Percentiles rank a stretch among this genome's conserved stretches.
Evolutionary conservation across 2,888 invertebrate species (phyloP).

Genomic region (Sceliomorpha sp.): DNA sequence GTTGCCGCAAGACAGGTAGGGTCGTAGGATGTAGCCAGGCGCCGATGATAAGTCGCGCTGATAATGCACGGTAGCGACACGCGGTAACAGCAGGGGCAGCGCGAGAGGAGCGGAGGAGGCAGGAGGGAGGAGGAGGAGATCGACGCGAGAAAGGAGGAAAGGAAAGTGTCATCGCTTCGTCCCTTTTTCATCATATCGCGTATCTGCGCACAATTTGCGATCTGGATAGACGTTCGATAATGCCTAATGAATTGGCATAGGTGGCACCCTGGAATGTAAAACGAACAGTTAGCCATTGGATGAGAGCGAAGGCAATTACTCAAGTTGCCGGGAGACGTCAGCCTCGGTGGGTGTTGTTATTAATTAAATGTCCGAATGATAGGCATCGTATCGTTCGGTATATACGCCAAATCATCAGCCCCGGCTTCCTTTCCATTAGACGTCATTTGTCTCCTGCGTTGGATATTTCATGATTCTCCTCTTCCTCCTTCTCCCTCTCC

Average conservation of each 20-base stretch:
- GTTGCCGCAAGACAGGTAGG: slow-evolving; percentile 52
- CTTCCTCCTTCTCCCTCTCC: not conserved
- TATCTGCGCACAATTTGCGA: slow-evolving; percentile 50
- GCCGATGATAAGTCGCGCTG: slow-evolving; percentile 54
- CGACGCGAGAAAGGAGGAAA: slow-evolving; percentile 24
- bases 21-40: slow-evolving; percentile 38
- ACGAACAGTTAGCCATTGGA: slow-evolving; percentile 66
- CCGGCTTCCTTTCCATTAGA: slow-evolving; percentile 65
- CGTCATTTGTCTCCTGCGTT: slow-evolving; percentile 68
- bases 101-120: slow-evolving; percentile 1
- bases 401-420: slow-evolving; percentile 54
- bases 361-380: slow-evolving; percentile 72
- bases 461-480: slow-evolving; percentile 47
- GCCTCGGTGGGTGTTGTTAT: slow-evolving; percentile 71
- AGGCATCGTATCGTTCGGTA: slow-evolving; percentile 63
- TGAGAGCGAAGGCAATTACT: slow-evolving; percentile 69
- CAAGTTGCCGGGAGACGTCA: slow-evolving; percentile 69
- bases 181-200: slow-evolving; percentile 48
- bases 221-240: slow-evolving; percentile 58
- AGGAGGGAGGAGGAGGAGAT: slow-evolving; percentile 25
- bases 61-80: slow-evolving; percentile 33
- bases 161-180: slow-evolving; percentile 37
- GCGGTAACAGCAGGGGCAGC: slow-evolving; percentile 15
- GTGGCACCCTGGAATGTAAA: slow-evolving; percentile 61
- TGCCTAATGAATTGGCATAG: slow-evolving; percentile 59